Base-by-base conservation (phyloP, 2,113 vertebrate species). In the Urocitellus parryii region DNA sequence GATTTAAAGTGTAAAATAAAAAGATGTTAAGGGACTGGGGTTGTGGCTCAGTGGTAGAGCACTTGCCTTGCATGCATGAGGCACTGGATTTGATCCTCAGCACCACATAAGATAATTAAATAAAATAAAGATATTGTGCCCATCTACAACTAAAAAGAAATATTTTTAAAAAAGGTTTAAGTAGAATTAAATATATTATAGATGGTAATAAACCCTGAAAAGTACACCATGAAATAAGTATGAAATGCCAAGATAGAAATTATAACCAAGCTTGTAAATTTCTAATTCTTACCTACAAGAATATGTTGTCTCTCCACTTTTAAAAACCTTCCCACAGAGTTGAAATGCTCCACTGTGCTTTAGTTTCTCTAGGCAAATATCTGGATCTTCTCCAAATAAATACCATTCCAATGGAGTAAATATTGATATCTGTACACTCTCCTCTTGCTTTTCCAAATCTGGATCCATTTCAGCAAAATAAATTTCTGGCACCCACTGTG, bases 241-340 rank as follows among this genome's bases (percentile, higher is more conserved):
- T 4, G 83, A 92, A 96, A 80, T 53, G 82, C n/a, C n/a, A 88
- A 91, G 25, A 58, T 0, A 34, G 8, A 76, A 87, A 88, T 85
- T 74, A 90, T 73, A 93, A 94, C 27, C 45, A 89, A 78, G 77
- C 68, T 73, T 67, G 0, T 39, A 93, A 25, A 94, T 90, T 82
- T 96, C 82, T 94, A 88, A 88, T 74, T 92, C 98, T 98, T 98
- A 99, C 99, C 99, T 99, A 99, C 99, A 99, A 73, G 99, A 99
- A 98, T 99, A 99, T 1, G 99, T 99, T 0, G 99, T 99, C 98
- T 99, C 99, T 76, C 99, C 99, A 96, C 99, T 99, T 98, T 99
- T 99, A 98, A 99, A 99, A 83, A 99, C 99, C 81, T 99, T 99
- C 9, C 99, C 99, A 98, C 99, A 99, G 39, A 99, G 99, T 88